A percentile compares a stretch with the other conserved stretches of the same genome.
These are phyloP conservation scores for Strix occidentalis DNA, from an alignment of 2,797 vertebrate genomes.

Conservation along the genomic window DNA sequence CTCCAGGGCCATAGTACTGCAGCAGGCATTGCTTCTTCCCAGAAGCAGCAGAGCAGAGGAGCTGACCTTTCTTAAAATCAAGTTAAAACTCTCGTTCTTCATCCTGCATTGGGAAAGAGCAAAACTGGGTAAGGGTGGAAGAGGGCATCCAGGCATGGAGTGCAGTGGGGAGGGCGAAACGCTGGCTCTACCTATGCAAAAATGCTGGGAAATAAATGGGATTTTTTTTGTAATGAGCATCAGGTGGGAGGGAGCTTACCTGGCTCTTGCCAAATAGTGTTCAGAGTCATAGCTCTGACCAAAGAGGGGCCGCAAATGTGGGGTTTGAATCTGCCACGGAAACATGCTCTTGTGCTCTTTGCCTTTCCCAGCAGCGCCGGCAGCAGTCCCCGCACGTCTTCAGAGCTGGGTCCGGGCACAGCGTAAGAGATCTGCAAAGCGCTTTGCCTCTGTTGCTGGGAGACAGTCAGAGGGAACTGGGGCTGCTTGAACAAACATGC, in stretches of 20 bases:
- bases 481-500: background rate
- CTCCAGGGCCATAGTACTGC: background rate
- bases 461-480: background rate
- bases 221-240: background rate
- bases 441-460: slow-evolving; percentile 27
- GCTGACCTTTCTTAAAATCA: background rate
- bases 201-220: background rate
- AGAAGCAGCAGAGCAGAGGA: background rate
- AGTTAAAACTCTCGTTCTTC: background rate
- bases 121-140: background rate
- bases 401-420: slow-evolving; percentile 55
- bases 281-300: background rate
- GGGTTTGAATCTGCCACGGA: background rate
- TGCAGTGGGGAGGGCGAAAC: background rate
- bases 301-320: background rate
- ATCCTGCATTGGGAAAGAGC: background rate
- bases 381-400: slow-evolving; percentile 54
- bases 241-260: background rate
- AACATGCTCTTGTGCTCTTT: slow-evolving; percentile 66
- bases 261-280: no score
- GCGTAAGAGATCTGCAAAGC: slow-evolving; percentile 74
- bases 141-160: background rate
- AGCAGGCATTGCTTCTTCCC: background rate
- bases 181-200: rapidly evolving
- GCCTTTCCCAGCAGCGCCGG: slow-evolving; percentile 79